Base-by-base conservation (phyloP, 64 coral and sea anemone species). In the Pocillopora verrucosa region DNA sequence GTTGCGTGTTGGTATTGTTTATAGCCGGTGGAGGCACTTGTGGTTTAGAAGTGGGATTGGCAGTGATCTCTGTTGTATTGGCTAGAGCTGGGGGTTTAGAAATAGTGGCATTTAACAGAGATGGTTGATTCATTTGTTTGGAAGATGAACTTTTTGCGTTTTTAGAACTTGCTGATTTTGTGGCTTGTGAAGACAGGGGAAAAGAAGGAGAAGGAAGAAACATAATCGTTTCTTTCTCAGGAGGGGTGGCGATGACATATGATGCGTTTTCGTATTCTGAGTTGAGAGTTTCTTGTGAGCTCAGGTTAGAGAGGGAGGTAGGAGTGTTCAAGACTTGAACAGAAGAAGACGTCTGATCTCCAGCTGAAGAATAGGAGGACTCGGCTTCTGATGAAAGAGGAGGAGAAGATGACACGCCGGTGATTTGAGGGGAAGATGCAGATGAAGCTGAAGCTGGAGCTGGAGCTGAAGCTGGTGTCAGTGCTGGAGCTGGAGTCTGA, bases 201-300 rank as follows among this genome's bases (percentile, higher is more conserved):
- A 69, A 65, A 22, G 65, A 85, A 15, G 82, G 65, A 57, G 82
- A 68, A 56, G 82, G 82, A 58, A 85, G 82, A 57, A 85, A 85
- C 38, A 85, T 15, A 63, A 85, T 38, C 4, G 64, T 85, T 63
- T 85, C 82, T 57, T 85, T 85, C 14, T 85, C 82, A 24, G 82
- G 82, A 70, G 82, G 82, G 16, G 82, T 85, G 16, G 82, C 82
- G 36, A 85, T 85, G 34, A 85, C 72, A 65, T 85, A 85, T 12
- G 82, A 85, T 16, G 82, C 63, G 57, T 85, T 85, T 25, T 85
- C 82, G 38, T 85, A 85, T 56, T 85, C 82, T 12, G 82, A 25
- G 11, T 85, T 38, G 9, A 85, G 36, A 12, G 6, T 57, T 25
- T 63, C 63, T 4, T 72, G 16, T 15, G 82, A 72, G 34, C 59